Base-by-base conservation (phyloP, 2,113 vertebrate genomes). In the Aplodontia rufa region DNA sequence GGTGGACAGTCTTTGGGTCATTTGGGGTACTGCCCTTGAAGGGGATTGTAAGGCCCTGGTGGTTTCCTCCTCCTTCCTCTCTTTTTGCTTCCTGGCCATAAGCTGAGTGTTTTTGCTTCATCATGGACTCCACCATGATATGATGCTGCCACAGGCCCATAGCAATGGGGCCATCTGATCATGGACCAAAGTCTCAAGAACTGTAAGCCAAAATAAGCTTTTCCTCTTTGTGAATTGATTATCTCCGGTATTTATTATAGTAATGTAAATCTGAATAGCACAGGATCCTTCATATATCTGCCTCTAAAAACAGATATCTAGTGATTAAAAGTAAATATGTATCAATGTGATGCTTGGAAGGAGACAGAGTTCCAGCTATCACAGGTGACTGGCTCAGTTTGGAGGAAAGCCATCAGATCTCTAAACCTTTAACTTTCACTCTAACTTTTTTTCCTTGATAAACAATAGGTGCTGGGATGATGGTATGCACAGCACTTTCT, bases 61-160 rank as follows among this genome's bases (percentile, higher is more conserved):
- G 17, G 49, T 1, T 47, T 58, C 40, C 9, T n/a, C 45, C 4
- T 24, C 55, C 24, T 66, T 32, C 55, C 76, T 60, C 22, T 8
- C 6, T 51, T 32, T 80, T 87, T 17, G 1, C 2, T 49, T 30
- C 12, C 19, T 24, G 12, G 32, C 8, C 28, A 32, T 37, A 17
- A 60, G 5, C 30, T 71, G 2, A 30, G 11, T 5, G 7, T 26
- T 32, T 87, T 60, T 71, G 7, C 17, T 22, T 26, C 40, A 28
- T 28, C 12, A 4, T 1, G 1, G 14, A 20, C 16, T 19, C 3
- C 19, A 6, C 30, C 16, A 11, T 32, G 32, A 53, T 14, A 14
- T 53, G 8, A 14, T 40, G 42, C 10, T 45, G 55, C n/a, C 66
- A 55, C 68, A 78, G 72, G 30, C 22, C 42, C 83, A 49, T 51